Base-by-base conservation (phyloP, 2,113 vertebrate genomes). In the Apistogramma diplotaenia region DNA sequence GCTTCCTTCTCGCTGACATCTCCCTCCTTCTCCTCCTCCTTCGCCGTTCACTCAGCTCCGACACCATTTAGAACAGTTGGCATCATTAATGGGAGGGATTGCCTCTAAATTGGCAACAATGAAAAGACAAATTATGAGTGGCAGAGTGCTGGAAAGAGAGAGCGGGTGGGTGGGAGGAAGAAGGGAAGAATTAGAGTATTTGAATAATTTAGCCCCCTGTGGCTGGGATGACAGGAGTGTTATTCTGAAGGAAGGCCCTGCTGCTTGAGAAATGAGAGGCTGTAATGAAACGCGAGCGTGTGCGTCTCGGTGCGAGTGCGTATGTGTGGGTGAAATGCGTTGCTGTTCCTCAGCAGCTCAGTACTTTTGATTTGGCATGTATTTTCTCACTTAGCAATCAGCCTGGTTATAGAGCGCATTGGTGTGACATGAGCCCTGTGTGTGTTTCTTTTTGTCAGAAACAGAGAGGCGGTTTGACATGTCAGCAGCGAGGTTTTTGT, bases 161-260 rank as follows among this genome's bases (percentile, higher is more conserved):
- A 90, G 89, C 81, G 88, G 83, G 65, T 4, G 92, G 95, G 95
- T 78, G 95, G 95, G 94, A 91, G 91, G 94, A 96, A 96, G 94
- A 95, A 94, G 94, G 96, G 87, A 92, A 96, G 96, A 97, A 99
- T 98, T 98, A 96, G 96, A 96, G 96, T 97, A 98, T 98, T 97
- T 99, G 97, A 98, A 99, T 99, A 98, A 99, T 98, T 99, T 97
- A 98, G 96, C 96, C 96, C 96, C 96, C 97, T 86, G 94, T 96
- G 93, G 97, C 95, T 96, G 95, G 95, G 86, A 94, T 98, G 97
- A 98, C 97, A 99, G 96, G 96, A 96, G 95, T 96, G 98, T 97
- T 98, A 97, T 96, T 98, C 97, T 98, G 95, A 92, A 89, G 82
- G 94, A 95, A 96, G 94, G 96, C 95, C 97, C 96, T 91, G 96